Evolutionary conservation across 2,113 vertebrate genomes (phyloP).

Genomic region (western clawed frog (Xenopus tropicalis)): UCB_Xtro_10.0 CM004445.2:48068501-48069000

Average conservation of each 20-base stretch:
- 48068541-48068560: conserved; percentile 86
- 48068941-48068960: too few relatives aligned
- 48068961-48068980: too few relatives aligned
- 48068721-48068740: conserved; percentile 53
- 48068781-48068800: too few relatives aligned
- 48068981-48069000: conserved; percentile 33
- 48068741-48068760: conserved; percentile 42
- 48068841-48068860: too few relatives aligned
- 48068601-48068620: conserved; percentile 83
- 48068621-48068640: conserved; percentile 85
- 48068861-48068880: too few relatives aligned
- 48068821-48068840: too few relatives aligned
- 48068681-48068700: conserved; percentile 92
- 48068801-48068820: too few relatives aligned
- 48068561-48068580: conserved; percentile 87
- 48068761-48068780: too few relatives aligned
- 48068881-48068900: too few relatives aligned
- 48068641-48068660: conserved; percentile 87
- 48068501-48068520: conserved; percentile 84
- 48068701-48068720: conserved; percentile 93
- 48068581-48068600: conserved; percentile 84
- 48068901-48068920: too few relatives aligned
- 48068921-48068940: too few relatives aligned
- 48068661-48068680: conserved; percentile 89
- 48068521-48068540: conserved; percentile 83